phyloP scores from a whole-genome alignment of 2,888 invertebrate species.

The Balanococcus diminutus region DNA sequence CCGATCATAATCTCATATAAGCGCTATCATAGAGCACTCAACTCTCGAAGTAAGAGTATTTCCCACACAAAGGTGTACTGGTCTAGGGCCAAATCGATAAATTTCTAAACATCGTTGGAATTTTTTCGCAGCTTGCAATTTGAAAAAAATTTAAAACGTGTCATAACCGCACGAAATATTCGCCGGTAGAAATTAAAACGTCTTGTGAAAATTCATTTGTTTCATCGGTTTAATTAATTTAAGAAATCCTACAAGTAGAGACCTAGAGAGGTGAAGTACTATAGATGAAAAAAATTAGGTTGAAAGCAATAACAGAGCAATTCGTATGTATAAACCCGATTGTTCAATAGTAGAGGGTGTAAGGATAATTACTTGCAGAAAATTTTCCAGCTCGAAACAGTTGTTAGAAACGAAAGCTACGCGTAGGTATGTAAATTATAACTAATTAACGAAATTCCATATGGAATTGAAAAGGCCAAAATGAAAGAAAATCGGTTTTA shows the following conservation, averaged over 20 bases:
- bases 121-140: not conserved
- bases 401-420: too few species aligned
- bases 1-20: not conserved
- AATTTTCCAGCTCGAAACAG: too few species aligned
- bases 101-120: not conserved
- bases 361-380: too few species aligned
- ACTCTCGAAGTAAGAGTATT: not conserved
- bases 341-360: too few species aligned
- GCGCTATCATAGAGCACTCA: not conserved
- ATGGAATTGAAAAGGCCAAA: too few species aligned
- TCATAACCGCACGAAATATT: not conserved
- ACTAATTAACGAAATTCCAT: too few species aligned
- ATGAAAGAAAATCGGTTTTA: too few species aligned
- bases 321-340: too few species aligned
- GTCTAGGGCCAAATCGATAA: not conserved
- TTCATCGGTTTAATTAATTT: not conserved
- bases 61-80: constrained; percentile 14
- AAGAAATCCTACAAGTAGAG: not conserved
- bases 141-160: not conserved
- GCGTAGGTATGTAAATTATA: too few species aligned
- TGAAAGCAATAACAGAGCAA: not conserved
- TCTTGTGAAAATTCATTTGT: not conserved
- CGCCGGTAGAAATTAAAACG: not conserved
- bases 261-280: not conserved
- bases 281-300: not conserved